Evolutionary conservation across 2,797 vertebrate species (phyloP).

Genomic region (Hippoglossus hippoglossus): DNA sequence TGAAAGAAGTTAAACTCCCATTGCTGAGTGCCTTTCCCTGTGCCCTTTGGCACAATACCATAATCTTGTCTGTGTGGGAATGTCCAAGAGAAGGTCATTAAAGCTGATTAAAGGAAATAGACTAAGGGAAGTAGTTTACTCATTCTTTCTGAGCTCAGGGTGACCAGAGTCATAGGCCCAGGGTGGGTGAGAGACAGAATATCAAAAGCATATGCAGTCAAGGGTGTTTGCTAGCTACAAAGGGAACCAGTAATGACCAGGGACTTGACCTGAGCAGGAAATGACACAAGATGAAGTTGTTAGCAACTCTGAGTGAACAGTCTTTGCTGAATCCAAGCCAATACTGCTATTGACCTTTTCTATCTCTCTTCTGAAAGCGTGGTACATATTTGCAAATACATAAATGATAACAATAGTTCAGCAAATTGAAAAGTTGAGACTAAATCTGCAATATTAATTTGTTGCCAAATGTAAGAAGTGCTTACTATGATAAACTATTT

Average conservation of each 20-base stretch:
- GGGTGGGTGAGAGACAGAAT: constrained; percentile 28
- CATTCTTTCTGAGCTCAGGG: constrained; percentile 51
- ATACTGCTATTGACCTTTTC: not conserved
- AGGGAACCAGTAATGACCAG: constrained; percentile 11
- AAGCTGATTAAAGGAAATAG: constrained; percentile 53
- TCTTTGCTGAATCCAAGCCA: not conserved
- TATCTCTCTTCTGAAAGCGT: constrained; percentile 3
- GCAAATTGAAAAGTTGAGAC: constrained; percentile 12
- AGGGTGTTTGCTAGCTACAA: constrained; percentile 44
- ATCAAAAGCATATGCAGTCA: constrained; percentile 45
- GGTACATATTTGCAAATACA: constrained; percentile 5
- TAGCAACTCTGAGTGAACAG: constrained; percentile 25
- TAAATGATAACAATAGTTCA: constrained; percentile 4
- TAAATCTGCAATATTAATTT: constrained; percentile 32
- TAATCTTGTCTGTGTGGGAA: constrained; percentile 52
- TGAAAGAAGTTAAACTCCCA: constrained; percentile 15
- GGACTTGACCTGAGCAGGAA: constrained; percentile 26
- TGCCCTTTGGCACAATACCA: constrained; percentile 36
- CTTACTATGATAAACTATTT: constrained; percentile 52
- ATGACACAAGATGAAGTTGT: constrained; percentile 34
- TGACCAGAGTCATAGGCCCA: constrained; percentile 40
- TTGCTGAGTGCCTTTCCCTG: constrained; percentile 12
- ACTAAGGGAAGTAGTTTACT: constrained; percentile 64
- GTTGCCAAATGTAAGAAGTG: constrained; percentile 38
- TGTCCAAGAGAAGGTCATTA: constrained; percentile 57